These are phyloP conservation scores for Cheirogaleus major DNA, from an alignment of 2,797 vertebrate genomes.

Conservation along the genomic window DNA sequence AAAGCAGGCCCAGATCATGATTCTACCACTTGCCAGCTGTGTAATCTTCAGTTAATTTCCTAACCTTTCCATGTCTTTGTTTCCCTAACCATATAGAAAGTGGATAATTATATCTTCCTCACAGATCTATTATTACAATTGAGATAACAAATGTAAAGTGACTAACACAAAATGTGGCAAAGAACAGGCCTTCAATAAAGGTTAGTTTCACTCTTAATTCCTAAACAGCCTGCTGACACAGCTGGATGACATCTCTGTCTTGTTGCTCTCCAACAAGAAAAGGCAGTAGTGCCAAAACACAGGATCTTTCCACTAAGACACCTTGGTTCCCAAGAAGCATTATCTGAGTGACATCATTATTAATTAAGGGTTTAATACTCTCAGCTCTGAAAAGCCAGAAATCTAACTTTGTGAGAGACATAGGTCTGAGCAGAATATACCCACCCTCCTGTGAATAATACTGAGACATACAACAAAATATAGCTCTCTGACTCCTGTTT, in stretches of 20 bases:
- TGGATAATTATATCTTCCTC: conserved; percentile 21
- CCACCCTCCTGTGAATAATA: background rate
- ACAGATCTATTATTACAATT: background rate
- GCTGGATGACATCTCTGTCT: background rate
- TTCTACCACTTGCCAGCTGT: background rate
- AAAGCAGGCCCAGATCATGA: background rate
- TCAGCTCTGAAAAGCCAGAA: background rate
- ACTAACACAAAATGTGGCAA: conserved; percentile 41
- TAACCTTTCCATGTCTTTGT: conserved; percentile 10
- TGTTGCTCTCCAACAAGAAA: background rate
- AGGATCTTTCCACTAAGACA: background rate
- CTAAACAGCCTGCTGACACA: background rate
- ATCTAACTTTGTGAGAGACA: background rate
- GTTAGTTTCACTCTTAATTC: background rate
- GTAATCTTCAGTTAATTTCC: background rate
- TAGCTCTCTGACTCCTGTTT: background rate
- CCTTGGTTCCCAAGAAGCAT: background rate
- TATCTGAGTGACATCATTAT: background rate
- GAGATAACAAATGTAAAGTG: conserved; percentile 8
- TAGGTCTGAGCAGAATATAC: background rate
- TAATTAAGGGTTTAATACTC: background rate
- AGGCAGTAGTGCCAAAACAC: background rate
- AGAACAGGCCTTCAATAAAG: background rate
- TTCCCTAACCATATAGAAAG: background rate
- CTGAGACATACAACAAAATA: background rate